phyloP scores from a whole-genome alignment of 2,888 invertebrate species.

The Campaea margaritaria region DNA sequence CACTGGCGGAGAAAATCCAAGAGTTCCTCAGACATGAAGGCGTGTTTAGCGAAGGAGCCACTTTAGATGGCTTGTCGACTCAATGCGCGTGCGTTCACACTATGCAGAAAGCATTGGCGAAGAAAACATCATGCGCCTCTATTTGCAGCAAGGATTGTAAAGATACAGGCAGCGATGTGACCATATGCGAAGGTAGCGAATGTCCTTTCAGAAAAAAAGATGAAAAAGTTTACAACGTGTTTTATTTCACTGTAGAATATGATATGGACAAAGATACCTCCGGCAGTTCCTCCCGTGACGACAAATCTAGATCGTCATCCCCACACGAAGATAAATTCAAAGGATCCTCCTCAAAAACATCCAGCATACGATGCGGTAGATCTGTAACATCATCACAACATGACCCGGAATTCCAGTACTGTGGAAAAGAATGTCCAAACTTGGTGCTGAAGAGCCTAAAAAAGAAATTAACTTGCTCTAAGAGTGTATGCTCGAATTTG shows the following conservation, averaged over 20 bases:
- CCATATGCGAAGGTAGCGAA: slow-evolving; percentile 57
- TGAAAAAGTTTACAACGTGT: slow-evolving; percentile 64
- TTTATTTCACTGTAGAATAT: slow-evolving; percentile 75
- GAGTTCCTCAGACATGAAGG: slow-evolving; percentile 73
- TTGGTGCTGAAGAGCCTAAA: slow-evolving; percentile 46
- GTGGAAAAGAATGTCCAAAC: slow-evolving; percentile 65
- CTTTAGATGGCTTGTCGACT: slow-evolving; percentile 67
- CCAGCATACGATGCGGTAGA: too few species aligned
- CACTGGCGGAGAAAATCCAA: slow-evolving; percentile 70
- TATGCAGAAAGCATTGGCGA: slow-evolving; percentile 65
- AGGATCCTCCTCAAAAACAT: too few species aligned
- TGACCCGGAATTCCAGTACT: slow-evolving; percentile 56
- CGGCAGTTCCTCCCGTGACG: slow-evolving; percentile 5
- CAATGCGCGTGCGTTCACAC: slow-evolving; percentile 73
- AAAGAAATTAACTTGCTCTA: slow-evolving; percentile 57
- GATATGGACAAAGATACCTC: slow-evolving; percentile 52
- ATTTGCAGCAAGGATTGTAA: slow-evolving; percentile 65
- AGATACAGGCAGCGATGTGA: slow-evolving; percentile 53
- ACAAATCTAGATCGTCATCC: background rate
- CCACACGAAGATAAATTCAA: too few species aligned
- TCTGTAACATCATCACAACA: too few species aligned
- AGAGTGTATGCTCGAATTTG: slow-evolving; percentile 56
- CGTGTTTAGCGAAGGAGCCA: slow-evolving; percentile 56
- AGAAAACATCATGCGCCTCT: slow-evolving; percentile 58
- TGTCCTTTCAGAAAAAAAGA: slow-evolving; percentile 59